These are phyloP conservation scores for Herminia tarsipennalis DNA, from an alignment of 2,888 invertebrate genomes.

Conservation along the genomic window DNA sequence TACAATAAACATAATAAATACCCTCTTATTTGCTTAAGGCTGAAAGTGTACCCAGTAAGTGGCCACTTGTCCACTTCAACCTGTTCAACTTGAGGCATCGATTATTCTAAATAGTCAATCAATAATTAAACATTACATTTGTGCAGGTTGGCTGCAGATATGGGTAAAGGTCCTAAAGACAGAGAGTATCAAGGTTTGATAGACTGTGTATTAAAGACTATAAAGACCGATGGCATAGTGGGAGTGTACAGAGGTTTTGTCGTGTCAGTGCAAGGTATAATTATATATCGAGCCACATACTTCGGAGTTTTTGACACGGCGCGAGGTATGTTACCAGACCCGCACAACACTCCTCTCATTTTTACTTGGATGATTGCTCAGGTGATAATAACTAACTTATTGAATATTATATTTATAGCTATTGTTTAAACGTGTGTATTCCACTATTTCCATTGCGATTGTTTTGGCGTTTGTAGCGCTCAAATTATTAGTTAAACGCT, in stretches of 20 bases:
- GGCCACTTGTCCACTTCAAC: not conserved
- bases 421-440: not conserved
- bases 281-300: constrained; percentile 97
- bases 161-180: constrained; percentile 90
- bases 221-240: constrained; percentile 91
- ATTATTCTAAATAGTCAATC: not conserved
- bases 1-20: not conserved
- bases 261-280: constrained; percentile 97
- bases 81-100: not conserved
- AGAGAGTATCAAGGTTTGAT: constrained; percentile 90
- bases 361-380: constrained; percentile 97
- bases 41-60: too few species aligned
- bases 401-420: not conserved
- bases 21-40: not conserved
- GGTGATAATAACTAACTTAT: constrained; percentile 51
- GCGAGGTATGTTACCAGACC: constrained; percentile 94
- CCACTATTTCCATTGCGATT: not conserved
- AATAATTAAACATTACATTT: not conserved
- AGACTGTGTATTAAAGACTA: constrained; percentile 93
- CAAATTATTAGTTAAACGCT: too few species aligned
- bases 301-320: constrained; percentile 98
- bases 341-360: constrained; percentile 94
- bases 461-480: too few species aligned
- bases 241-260: constrained; percentile 97
- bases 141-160: constrained; percentile 88